phyloP scores from a whole-genome alignment of 2,797 vertebrate species.

The Fundulus diaphanus region DNA sequence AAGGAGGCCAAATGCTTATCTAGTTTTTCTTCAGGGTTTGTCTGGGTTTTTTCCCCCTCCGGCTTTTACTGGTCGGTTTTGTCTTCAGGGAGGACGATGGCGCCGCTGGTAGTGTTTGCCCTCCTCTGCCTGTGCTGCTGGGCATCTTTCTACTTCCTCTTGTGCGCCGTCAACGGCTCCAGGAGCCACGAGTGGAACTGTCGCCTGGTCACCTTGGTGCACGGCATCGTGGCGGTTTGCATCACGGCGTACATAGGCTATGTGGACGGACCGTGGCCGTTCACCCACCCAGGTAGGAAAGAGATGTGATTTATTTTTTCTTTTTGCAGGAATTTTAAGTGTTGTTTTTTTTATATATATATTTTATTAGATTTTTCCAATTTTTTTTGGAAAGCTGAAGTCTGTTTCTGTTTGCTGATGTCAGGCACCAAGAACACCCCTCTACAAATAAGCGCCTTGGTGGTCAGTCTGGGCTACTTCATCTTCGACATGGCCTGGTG shows the following conservation, averaged over 20 bases:
- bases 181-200: conserved; percentile 93
- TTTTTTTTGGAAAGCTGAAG: conserved; percentile 8
- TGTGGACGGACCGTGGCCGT: conserved; percentile 95
- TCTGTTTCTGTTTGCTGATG: conserved; percentile 37
- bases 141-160: conserved; percentile 86
- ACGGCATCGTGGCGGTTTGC: conserved; percentile 89
- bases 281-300: conserved; percentile 89
- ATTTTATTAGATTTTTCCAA: background rate
- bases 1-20: conserved; percentile 23
- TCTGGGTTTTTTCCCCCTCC: conserved; percentile 12
- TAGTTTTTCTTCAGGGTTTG: conserved; percentile 18
- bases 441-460: conserved; percentile 88
- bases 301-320: no score
- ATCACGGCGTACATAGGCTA: conserved; percentile 94
- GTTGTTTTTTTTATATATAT: background rate
- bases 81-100: conserved; percentile 75
- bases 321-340: background rate
- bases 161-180: conserved; percentile 83
- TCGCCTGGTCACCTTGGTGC: conserved; percentile 91
- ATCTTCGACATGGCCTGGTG: conserved; percentile 98
- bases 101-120: conserved; percentile 77
- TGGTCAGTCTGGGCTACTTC: conserved; percentile 95
- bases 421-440: conserved; percentile 91
- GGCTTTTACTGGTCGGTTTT: conserved; percentile 31
- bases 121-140: conserved; percentile 87